phyloP scores from a whole-genome alignment of 1,140 invertebrate genomes.

The Telenomus remus region DNA sequence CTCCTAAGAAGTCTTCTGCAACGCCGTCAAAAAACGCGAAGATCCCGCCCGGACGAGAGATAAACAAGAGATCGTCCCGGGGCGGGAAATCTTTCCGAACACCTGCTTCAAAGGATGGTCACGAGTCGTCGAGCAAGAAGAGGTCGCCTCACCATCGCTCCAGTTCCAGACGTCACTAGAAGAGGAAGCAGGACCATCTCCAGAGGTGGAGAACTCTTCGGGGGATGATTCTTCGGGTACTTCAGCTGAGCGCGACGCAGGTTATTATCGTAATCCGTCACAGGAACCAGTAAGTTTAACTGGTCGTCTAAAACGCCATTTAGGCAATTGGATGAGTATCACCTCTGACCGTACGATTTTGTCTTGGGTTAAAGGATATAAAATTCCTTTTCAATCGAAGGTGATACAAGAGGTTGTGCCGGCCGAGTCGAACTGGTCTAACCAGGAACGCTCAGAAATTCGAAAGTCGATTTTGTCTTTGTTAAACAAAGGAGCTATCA shows the following conservation, averaged over 20 bases:
- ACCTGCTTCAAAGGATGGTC: background rate
- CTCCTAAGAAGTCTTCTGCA: background rate
- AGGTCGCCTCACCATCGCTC: background rate
- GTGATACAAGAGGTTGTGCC: background rate
- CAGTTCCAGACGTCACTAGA: background rate
- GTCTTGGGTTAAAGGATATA: slow-evolving; percentile 4
- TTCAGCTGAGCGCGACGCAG: background rate
- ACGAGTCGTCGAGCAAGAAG: background rate
- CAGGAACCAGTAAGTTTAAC: slow-evolving; percentile 1
- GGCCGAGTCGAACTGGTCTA: background rate
- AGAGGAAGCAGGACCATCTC: background rate
- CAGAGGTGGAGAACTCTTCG: background rate
- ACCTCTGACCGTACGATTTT: background rate
- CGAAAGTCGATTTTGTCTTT: background rate
- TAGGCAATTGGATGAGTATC: background rate
- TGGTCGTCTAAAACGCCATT: slow-evolving; percentile 1
- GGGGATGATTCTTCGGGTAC: too few relatives aligned
- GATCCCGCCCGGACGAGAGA: background rate
- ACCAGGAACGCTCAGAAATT: background rate
- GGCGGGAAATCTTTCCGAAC: background rate
- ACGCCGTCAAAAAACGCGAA: background rate
- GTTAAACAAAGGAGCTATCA: background rate
- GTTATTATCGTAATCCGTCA: too few relatives aligned
- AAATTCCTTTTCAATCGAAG: background rate
- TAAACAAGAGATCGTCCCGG: background rate